Percentiles rank a stretch among this genome's conserved stretches.
Evolutionary conservation across 1,140 invertebrate species (phyloP).

Genomic region (Ceratitis capitata): DNA sequence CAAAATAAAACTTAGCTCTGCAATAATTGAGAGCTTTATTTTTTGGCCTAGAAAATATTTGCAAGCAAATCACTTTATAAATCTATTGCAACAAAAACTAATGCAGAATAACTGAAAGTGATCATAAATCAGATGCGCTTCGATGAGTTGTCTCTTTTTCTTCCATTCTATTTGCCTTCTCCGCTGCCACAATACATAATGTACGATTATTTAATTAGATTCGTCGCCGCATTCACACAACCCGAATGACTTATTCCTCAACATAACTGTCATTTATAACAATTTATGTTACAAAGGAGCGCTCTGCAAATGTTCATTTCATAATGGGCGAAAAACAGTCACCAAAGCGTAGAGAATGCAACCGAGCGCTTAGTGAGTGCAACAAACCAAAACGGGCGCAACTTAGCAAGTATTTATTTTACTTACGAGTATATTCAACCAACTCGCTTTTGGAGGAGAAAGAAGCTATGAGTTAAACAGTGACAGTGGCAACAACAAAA

Average conservation of each 20-base stretch:
- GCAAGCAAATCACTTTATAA: too few relatives aligned
- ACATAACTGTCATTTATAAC: conserved; percentile 34
- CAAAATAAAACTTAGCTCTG: too few relatives aligned
- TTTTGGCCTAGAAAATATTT: too few relatives aligned
- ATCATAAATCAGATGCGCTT: conserved; percentile 11
- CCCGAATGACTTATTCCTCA: conserved; percentile 20
- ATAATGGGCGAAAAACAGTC: background rate
- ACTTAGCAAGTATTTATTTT: background rate
- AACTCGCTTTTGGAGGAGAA: too few relatives aligned
- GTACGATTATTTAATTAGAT: conserved; percentile 34
- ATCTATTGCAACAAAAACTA: too few relatives aligned
- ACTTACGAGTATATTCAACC: background rate
- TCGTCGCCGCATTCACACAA: conserved; percentile 1
- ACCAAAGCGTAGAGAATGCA: background rate
- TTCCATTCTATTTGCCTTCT: background rate
- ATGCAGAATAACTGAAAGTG: conserved; percentile 10
- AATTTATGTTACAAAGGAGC: conserved; percentile 10
- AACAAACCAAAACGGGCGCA: background rate
- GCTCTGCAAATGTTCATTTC: background rate
- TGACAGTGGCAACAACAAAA: background rate
- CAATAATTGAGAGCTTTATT: too few relatives aligned
- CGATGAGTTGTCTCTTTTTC: background rate
- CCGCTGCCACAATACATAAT: background rate
- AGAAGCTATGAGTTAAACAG: too few relatives aligned
- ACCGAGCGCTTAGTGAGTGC: too few relatives aligned